Conservation (phyloP, 2,888 invertebrate genomes). For the Formica aserva region DNA sequence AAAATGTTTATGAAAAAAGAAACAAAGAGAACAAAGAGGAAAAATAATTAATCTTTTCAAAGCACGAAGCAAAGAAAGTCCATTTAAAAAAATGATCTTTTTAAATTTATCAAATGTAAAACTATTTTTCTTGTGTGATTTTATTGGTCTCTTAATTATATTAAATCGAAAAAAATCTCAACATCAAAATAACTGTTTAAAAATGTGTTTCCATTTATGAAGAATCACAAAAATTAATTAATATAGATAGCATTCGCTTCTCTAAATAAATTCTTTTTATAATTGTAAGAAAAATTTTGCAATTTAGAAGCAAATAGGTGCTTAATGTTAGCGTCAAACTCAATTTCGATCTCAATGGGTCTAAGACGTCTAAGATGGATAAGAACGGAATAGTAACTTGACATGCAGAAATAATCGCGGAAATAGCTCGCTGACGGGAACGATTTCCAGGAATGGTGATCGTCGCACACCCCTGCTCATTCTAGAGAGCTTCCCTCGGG, state of each 20-base stretch:
- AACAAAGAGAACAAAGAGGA: neutral
- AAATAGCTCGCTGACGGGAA: slow-evolving; percentile 17
- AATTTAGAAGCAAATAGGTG: neutral
- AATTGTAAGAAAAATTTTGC: neutral
- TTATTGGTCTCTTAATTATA: neutral
- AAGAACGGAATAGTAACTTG: neutral
- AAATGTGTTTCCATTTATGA: neutral
- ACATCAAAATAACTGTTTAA: neutral
- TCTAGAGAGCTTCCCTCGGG: neutral
- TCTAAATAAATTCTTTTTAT: neutral
- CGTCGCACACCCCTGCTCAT: slow-evolving; percentile 12
- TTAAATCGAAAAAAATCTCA: neutral
- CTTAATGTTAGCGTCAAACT: neutral
- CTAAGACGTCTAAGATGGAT: slow-evolving; percentile 8
- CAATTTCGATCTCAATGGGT: neutral
- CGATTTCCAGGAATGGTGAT: slow-evolving; percentile 7
- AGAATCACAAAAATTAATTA: neutral
- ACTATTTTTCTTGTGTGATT: neutral
- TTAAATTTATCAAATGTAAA: neutral
- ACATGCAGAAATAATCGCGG: slow-evolving; percentile 46
- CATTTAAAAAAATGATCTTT: neutral
- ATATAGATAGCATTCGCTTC: neutral
- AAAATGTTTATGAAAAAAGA: neutral
- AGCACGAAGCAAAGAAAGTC: neutral
- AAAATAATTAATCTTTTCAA: neutral